Percentiles rank a stretch among this genome's conserved stretches.
Conservation (phyloP, 2,113 vertebrate species). For the Cricetomys ansorgei region DNA sequence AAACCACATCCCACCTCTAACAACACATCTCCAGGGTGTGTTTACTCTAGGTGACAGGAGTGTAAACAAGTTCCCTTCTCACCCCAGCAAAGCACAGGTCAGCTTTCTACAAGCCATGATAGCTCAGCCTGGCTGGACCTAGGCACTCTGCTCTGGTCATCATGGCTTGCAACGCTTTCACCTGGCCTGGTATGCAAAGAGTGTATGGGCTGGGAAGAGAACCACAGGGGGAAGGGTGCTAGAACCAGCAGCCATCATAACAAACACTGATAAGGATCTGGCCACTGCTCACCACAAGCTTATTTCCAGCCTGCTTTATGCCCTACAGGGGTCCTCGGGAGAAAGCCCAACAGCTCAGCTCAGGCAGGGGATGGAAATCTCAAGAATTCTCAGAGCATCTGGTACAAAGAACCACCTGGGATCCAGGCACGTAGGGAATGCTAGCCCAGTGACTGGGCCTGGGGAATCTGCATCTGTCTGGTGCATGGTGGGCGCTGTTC, state of each 20-base stretch:
- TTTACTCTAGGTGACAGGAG: not conserved
- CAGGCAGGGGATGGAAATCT: not conserved
- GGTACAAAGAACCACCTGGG: not conserved
- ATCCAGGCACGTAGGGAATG: not conserved
- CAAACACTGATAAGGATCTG: not conserved
- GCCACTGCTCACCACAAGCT: not conserved
- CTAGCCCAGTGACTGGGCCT: not conserved
- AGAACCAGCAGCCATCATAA: not conserved
- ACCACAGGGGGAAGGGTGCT: not conserved
- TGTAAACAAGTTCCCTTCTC: conserved; percentile 45
- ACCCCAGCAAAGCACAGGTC: not conserved
- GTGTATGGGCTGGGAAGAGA: not conserved
- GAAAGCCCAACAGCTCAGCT: not conserved
- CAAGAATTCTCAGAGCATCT: not conserved
- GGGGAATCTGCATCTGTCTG: not conserved
- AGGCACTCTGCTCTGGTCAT: not conserved
- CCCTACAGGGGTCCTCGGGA: not conserved
- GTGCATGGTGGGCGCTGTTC: not conserved
- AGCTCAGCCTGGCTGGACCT: not conserved
- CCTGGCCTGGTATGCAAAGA: not conserved
- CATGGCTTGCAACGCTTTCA: not conserved
- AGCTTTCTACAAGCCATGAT: not conserved
- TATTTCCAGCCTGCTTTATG: not conserved
- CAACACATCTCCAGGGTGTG: conserved; percentile 2
- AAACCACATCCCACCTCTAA: conserved; percentile 9